Conservation (phyloP, 2,797 vertebrate species). For the Pterois miles region DNA sequence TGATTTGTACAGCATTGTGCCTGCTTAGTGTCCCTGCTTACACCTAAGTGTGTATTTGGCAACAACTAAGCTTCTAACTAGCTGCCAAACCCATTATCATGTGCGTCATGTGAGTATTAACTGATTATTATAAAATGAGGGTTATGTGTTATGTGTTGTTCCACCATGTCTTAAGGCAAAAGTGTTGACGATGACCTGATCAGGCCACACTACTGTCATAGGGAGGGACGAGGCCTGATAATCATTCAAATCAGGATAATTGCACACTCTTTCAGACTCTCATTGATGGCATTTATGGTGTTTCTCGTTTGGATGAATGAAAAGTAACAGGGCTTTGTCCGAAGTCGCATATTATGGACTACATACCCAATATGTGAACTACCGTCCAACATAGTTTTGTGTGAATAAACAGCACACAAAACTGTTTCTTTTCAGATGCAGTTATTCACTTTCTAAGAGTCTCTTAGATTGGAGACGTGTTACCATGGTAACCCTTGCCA, state of each 20-base stretch:
- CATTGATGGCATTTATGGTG: not conserved
- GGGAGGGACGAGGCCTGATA: not conserved
- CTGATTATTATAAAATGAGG: not conserved
- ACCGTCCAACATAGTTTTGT: not conserved
- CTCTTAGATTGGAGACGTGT: no score
- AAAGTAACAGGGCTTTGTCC: not conserved
- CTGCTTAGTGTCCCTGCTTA: not conserved
- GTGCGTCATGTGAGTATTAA: not conserved
- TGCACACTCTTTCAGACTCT: not conserved
- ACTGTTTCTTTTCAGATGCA: rapidly evolving
- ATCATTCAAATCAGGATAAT: not conserved
- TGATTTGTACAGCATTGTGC: not conserved
- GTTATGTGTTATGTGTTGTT: not conserved
- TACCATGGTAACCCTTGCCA: no score
- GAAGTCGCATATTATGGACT: not conserved
- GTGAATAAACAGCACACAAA: not conserved
- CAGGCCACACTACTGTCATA: not conserved
- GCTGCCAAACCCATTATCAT: not conserved
- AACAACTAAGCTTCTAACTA: not conserved
- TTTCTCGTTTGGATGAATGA: not conserved
- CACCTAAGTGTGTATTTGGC: not conserved
- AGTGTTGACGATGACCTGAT: not conserved
- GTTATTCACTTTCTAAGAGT: not conserved
- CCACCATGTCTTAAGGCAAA: not conserved
- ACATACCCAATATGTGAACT: not conserved